Evolutionary conservation across 1,140 invertebrate genomes (phyloP).

Genomic region (Ptiloglossa arizonensis): DNA sequence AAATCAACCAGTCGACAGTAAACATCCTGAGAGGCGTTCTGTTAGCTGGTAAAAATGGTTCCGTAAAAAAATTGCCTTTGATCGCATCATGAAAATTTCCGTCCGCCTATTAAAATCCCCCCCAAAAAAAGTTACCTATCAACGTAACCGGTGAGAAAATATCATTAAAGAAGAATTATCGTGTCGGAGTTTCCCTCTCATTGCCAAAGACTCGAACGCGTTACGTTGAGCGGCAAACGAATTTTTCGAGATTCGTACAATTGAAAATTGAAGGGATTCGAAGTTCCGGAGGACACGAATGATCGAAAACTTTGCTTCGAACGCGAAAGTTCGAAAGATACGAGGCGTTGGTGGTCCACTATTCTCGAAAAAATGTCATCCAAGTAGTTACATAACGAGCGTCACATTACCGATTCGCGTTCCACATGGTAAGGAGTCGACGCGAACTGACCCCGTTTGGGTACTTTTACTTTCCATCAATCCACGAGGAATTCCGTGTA

Average conservation of each 20-base stretch:
- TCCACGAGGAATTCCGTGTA: constrained; percentile 10
- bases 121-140: background rate
- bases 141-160: too few relatives aligned
- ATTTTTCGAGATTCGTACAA: too few relatives aligned
- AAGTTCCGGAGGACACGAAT: background rate
- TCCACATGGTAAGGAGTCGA: constrained; percentile 3
- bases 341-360: background rate
- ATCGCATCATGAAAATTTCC: background rate
- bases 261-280: too few relatives aligned
- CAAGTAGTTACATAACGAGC: constrained; percentile 17
- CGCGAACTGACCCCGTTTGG: constrained; percentile 23
- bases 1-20: background rate
- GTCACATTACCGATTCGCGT: constrained; percentile 25
- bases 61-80: background rate
- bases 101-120: background rate
- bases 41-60: background rate
- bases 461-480: constrained; percentile 47
- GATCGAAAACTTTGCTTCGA: background rate
- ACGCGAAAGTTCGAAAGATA: background rate
- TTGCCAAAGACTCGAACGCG: too few relatives aligned
- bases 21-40: background rate
- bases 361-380: background rate
- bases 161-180: too few relatives aligned
- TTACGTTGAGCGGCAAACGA: too few relatives aligned
- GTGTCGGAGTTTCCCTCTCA: too few relatives aligned